Evolutionary conservation across 2,888 invertebrate species (phyloP).

Genomic region (Hetaerina titia): DNA sequence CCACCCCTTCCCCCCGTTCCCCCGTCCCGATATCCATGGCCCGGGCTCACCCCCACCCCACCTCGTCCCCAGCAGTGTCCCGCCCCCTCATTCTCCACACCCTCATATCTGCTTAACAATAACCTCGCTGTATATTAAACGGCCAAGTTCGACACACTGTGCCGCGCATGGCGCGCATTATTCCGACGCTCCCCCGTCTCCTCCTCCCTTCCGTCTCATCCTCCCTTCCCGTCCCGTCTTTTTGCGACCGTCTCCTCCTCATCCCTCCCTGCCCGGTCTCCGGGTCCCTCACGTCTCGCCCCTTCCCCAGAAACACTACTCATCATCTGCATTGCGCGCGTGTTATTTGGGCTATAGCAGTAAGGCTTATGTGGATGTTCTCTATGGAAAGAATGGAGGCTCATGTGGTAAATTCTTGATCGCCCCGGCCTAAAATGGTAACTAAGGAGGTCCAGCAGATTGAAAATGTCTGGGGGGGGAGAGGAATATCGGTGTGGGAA

Average conservation of each 20-base stretch:
- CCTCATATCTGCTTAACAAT: slow-evolving; percentile 64
- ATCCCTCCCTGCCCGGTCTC: neutral
- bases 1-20: neutral
- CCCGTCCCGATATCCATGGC: neutral
- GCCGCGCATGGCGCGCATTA: slow-evolving; percentile 42
- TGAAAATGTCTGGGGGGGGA: neutral
- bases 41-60: neutral
- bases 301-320: neutral
- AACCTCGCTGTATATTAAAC: slow-evolving; percentile 63
- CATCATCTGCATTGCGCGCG: neutral
- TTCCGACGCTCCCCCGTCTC: neutral
- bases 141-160: slow-evolving; percentile 58
- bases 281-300: neutral
- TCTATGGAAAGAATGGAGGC: neutral
- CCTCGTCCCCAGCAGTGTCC: neutral
- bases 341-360: neutral
- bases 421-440: neutral
- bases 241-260: neutral
- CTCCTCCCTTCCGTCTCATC: neutral
- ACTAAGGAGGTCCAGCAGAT: neutral
- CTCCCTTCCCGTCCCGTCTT: neutral
- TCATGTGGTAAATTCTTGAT: neutral
- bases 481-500: neutral
- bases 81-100: slow-evolving; percentile 52
- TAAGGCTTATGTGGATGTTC: neutral